Conservation (phyloP, 2,888 invertebrate genomes). For the Eupelmus urozonus region DNA sequence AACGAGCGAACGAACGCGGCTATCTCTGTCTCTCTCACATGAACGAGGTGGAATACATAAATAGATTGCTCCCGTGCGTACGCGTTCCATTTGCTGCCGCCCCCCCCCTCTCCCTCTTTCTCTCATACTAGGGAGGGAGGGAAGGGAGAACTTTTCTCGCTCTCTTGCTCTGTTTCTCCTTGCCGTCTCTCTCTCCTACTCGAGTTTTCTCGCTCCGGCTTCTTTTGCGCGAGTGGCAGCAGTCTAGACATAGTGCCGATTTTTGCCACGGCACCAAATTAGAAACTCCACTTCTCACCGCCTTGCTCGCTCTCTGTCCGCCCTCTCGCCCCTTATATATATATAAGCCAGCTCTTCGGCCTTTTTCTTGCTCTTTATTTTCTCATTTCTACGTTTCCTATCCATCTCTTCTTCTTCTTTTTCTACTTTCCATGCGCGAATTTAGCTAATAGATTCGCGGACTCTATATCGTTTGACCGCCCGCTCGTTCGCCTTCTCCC, state of each 20-base stretch:
- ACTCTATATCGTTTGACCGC: too few species aligned
- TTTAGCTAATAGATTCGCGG: too few species aligned
- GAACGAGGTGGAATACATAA: constrained; percentile 75
- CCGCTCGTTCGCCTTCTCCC: too few species aligned
- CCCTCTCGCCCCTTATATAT: constrained; percentile 52
- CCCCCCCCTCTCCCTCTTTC: constrained; percentile 74
- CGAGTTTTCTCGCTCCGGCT: constrained; percentile 72
- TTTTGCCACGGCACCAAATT: constrained; percentile 71
- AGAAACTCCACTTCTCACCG: constrained; percentile 61
- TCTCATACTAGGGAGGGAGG: background rate
- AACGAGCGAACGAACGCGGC: constrained; percentile 61
- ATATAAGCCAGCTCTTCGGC: background rate
- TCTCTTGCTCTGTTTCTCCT: constrained; percentile 27
- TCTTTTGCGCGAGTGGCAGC: constrained; percentile 75
- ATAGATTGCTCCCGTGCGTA: constrained; percentile 68
- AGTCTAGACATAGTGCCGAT: constrained; percentile 74
- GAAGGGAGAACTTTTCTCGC: background rate
- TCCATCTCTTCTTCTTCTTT: constrained; percentile 21
- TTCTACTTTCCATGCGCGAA: constrained; percentile 30
- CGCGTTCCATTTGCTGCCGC: constrained; percentile 68
- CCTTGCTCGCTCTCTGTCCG: constrained; percentile 52
- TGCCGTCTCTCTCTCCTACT: constrained; percentile 60
- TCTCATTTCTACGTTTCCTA: constrained; percentile 59
- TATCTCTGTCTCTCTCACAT: constrained; percentile 64
- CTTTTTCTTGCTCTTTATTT: constrained; percentile 13